These are phyloP conservation scores for Electrona antarctica DNA, from an alignment of 2,113 vertebrate genomes.

Conservation along the genomic window DNA sequence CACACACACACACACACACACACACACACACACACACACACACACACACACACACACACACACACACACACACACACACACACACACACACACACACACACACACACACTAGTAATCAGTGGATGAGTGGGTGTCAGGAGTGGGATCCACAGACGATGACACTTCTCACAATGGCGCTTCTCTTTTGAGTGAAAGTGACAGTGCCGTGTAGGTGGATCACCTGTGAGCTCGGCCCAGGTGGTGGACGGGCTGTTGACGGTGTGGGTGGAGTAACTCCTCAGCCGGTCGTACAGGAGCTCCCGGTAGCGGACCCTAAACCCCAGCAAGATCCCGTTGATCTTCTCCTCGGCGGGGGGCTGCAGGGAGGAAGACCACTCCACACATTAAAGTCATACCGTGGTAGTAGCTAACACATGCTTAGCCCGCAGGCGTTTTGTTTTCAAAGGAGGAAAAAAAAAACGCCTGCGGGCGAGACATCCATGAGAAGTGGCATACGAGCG, in stretches of 20 bases:
- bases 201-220: conserved; percentile 77
- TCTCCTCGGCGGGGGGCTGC: conserved; percentile 90
- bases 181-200: conserved; percentile 45
- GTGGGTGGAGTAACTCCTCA: conserved; percentile 81
- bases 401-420: too few species aligned
- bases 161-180: conserved; percentile 36
- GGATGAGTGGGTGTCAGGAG: conserved; percentile 64
- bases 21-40: conserved; percentile 33
- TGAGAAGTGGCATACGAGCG: too few species aligned
- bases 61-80: too few species aligned
- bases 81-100: too few species aligned
- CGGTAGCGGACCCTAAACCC: conserved; percentile 93
- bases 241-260: conserved; percentile 73
- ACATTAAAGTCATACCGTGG: too few species aligned
- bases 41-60: conserved; percentile 14
- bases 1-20: not conserved
- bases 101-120: too few species aligned
- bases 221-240: conserved; percentile 88
- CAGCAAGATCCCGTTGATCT: conserved; percentile 93
- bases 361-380: not conserved
- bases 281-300: conserved; percentile 86
- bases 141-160: conserved; percentile 42
- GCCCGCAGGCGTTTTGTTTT: too few species aligned
- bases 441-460: too few species aligned
- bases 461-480: too few species aligned